Evolutionary conservation across 2,888 invertebrate genomes (phyloP), one percentile per base, ranked within the genome.

Genomic region (Pegoplata infirma): DNA sequence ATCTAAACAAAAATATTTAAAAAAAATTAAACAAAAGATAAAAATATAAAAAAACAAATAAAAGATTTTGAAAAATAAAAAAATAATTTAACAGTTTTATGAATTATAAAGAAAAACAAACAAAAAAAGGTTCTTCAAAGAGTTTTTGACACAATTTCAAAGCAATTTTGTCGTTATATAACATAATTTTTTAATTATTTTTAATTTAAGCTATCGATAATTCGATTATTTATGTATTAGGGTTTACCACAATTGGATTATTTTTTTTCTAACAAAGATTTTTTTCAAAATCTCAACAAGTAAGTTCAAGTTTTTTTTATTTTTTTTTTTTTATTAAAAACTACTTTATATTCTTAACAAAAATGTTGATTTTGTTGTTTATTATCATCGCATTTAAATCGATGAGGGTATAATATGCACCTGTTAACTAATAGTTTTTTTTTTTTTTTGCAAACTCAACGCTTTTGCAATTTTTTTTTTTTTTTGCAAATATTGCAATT

Each of bases 221-320:
- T n/a, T n/a, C n/a, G 36, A 40, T 32, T 10, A 32, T 32, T 28
- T 28, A 8, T 40, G 5, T n/a, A n/a, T n/a, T n/a, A n/a, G n/a
- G n/a, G n/a, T 40, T 40, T 12, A 40, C 36, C 1, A 40, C 36
- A 12, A 40, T 40, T 40, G 36, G 36, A 40, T 40, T 8, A 40
- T 40, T 32, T 40, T 40, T 2, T n/a, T n/a, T 12, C 5, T n/a
- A 40, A 40, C n/a, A 40, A 2, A 40, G 36, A 36, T 36, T 40
- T 40, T 40, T 40, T 40, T 40, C 28, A 46, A 61, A 75, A 51
- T 58, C 49, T 49, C 21, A 5, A 23, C 36, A 71, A 71, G 75
- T 75, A 75, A 79, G 69, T 79, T 36, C 0, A 32, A 36, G 1
- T 8, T 32, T 40, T 2, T n/a, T n/a, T n/a, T n/a, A n/a, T n/a